phyloP scores from a whole-genome alignment of 2,113 vertebrate species.

The Equus quagga region DNA sequence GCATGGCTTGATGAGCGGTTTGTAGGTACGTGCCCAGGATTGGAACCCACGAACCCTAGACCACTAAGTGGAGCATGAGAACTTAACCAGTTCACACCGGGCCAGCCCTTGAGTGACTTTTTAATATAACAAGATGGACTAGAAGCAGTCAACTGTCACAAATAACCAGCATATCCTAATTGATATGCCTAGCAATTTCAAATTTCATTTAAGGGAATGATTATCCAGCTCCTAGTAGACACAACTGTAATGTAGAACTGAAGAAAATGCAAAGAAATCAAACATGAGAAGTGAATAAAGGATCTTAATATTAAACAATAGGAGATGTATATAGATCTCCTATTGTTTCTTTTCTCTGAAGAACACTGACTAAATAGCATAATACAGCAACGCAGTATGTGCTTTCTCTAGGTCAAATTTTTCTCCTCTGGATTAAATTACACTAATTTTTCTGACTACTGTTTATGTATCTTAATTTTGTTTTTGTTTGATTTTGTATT shows the following conservation, averaged over 20 bases:
- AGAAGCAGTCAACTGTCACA: not conserved
- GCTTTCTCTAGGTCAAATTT: not conserved
- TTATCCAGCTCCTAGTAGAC: not conserved
- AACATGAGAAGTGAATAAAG: conserved; percentile 16
- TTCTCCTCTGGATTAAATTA: not conserved
- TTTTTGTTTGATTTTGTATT: not conserved
- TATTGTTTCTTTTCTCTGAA: not conserved
- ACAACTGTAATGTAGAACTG: not conserved
- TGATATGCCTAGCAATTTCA: not conserved
- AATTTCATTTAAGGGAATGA: not conserved
- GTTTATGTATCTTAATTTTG: not conserved
- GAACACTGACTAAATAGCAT: not conserved
- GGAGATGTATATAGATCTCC: not conserved
- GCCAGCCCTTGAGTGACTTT: conserved; percentile 1
- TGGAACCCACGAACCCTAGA: too few species aligned
- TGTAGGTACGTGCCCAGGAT: too few species aligned
- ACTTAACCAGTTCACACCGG: too few species aligned
- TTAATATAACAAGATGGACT: conserved; percentile 9
- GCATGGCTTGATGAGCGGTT: too few species aligned
- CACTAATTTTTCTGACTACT: not conserved
- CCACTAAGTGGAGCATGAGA: too few species aligned
- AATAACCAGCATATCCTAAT: not conserved
- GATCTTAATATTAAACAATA: conserved; percentile 12
- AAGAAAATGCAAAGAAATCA: conserved; percentile 45
- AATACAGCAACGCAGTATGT: not conserved